phyloP scores from a whole-genome alignment of 64 coral and sea anemone genomes.

The Cladopsammia gracilis region DNA sequence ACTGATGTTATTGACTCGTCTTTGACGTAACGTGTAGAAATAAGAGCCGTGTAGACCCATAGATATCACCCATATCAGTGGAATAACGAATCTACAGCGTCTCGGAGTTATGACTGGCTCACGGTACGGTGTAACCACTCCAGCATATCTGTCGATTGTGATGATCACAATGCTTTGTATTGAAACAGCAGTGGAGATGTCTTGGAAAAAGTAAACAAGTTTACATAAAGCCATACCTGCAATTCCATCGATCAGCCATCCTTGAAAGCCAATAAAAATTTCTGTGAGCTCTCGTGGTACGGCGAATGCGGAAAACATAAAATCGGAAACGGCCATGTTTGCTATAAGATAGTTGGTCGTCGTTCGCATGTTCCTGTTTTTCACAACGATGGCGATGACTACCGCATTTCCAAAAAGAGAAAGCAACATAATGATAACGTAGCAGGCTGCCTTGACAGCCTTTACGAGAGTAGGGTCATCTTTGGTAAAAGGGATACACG shows the following conservation, averaged over 20 bases:
- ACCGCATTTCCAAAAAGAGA: conserved; percentile 51
- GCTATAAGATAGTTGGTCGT: conserved; percentile 60
- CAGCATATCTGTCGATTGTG: conserved; percentile 44
- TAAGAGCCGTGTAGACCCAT: conserved; percentile 21
- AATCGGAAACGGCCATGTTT: conserved; percentile 74
- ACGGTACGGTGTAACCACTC: conserved; percentile 32
- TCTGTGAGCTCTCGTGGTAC: conserved; percentile 35
- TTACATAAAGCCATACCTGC: conserved; percentile 43
- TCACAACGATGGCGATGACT: conserved; percentile 41
- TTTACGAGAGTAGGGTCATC: not conserved
- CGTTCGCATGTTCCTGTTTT: conserved; percentile 41
- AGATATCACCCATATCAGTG: conserved; percentile 38
- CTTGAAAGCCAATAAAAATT: conserved; percentile 9
- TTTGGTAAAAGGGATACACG: conserved; percentile 43
- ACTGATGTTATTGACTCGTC: not conserved
- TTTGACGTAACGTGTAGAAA: not conserved
- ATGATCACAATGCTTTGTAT: conserved; percentile 63
- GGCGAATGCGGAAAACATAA: conserved; percentile 49
- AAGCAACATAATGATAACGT: conserved; percentile 4
- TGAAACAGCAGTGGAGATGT: conserved; percentile 66
- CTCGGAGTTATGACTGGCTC: not conserved
- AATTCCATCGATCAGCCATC: conserved; percentile 31
- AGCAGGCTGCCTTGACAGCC: not conserved
- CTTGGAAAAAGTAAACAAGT: conserved; percentile 42
- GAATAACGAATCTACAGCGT: conserved; percentile 20